Evolutionary conservation across 2,888 invertebrate species (phyloP), one percentile per base, ranked within the genome.

Genomic region (Habroteleia sp.): DNA sequence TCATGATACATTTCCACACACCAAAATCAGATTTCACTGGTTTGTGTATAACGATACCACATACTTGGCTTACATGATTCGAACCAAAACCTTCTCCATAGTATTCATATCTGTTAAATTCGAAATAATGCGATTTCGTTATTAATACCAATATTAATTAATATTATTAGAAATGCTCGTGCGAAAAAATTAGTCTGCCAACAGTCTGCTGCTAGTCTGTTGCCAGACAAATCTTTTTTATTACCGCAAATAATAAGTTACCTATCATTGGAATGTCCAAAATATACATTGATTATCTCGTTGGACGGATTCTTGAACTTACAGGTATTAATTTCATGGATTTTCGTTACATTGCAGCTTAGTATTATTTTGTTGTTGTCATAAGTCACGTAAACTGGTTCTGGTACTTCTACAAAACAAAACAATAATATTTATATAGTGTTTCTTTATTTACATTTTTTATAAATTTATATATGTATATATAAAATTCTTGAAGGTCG

Each of bases 241-340:
- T n/a, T n/a, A n/a, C n/a, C n/a, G n/a, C 29, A 20, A 39, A n/a
- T 23, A 27, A 31, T 48, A 27, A 58, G 69, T 6, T 79, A 84
- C 84, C 77, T 81, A 0, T 77, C 72, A 13, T 79, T 77, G 29
- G 81, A 81, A 7, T 83, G 63, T 2, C 76, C 82, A 1, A 68
- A 46, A 1, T 68, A 74, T 17, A 82, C 41, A 23, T 76, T 48
- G 0, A 85, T 63, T 1, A 74, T n/a, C 7, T 42, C 29, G 1
- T 81, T 77, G 39, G 83, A 76, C 0, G 85, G 85, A 35, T 73
- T 80, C 6, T 75, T 68, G 25, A 85, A 86, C 20, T 44, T 65
- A 25, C 84, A 86, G 25, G 63, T 37, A 5, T 37, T 29, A 7
- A 44, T 14, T 10, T 20, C 8, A 8, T 50, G 3, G 0, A 16